These are phyloP conservation scores for Rhyacophila brunnea DNA, from an alignment of 1,140 invertebrate species.

Conservation along the genomic window DNA sequence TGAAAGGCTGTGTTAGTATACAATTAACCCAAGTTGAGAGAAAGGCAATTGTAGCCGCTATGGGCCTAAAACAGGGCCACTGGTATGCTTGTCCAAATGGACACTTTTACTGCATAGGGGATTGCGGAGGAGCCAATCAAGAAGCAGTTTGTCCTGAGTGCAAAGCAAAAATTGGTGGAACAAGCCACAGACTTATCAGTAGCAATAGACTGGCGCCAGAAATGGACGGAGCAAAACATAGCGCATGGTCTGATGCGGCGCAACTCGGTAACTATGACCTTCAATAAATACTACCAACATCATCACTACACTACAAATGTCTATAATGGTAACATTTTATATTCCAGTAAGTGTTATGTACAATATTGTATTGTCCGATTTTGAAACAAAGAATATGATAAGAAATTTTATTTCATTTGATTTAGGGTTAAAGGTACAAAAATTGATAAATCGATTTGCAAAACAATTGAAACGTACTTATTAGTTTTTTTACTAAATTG, in stretches of 20 bases:
- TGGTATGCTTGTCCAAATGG: conserved; percentile 78
- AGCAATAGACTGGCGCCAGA: conserved; percentile 58
- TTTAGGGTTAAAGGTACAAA: too few species aligned
- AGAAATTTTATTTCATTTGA: too few species aligned
- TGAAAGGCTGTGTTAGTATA: not conserved
- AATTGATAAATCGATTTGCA: too few species aligned
- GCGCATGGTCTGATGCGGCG: conserved; percentile 50
- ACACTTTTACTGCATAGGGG: conserved; percentile 67
- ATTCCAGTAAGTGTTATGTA: too few species aligned
- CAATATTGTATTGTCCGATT: too few species aligned
- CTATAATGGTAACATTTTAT: too few species aligned
- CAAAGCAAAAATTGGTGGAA: conserved; percentile 62
- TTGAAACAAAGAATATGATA: too few species aligned
- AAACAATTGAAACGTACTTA: too few species aligned
- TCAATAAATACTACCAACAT: too few species aligned
- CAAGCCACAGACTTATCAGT: conserved; percentile 51
- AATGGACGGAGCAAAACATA: conserved; percentile 56
- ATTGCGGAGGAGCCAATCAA: conserved; percentile 70
- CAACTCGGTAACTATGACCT: too few species aligned
- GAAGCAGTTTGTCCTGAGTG: conserved; percentile 61
- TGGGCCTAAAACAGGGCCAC: conserved; percentile 60
- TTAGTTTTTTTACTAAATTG: too few species aligned
- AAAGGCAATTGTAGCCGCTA: conserved; percentile 59
- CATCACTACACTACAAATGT: too few species aligned
- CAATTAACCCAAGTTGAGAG: conserved; percentile 46